Base-by-base conservation (phyloP, 1,140 invertebrate species). In the Drosophila burlai region DNA sequence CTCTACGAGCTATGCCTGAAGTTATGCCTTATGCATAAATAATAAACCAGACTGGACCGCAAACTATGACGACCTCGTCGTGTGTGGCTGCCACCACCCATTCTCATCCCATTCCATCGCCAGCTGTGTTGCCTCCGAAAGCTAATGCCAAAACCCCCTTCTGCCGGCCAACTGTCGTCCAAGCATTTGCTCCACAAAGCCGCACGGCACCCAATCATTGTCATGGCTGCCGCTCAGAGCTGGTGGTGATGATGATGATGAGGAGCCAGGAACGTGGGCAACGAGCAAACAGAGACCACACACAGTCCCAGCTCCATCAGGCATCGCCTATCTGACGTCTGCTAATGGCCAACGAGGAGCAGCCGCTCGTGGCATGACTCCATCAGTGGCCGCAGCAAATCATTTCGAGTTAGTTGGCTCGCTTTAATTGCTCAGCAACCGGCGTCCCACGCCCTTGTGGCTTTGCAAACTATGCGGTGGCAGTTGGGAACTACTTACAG, bases 21-120 rank as follows among this genome's bases (percentile, higher is more conserved):
- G 54, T 65, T 72, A 54, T 64, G 83, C 60, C 50, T 31, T 54
- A 71, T 83, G 76, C 83, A 86, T 87, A 87, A 87, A 87, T 87
- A 85, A 87, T 83, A 81, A 74, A 63, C 68, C 76, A 58, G 55
- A 67, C 76, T 18, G 58, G 43, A 73, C 50, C 52, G 49, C 45
- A 60, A 62, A 58, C 43, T 50, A 55, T 34, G 45, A 68, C 47
- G 61, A 68, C 66, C 66, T 62, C 84, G 29, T 52, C 29, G n/a
- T 78, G 18, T 59, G 63, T 29, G 64, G 76, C 63, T 66, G 59
- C 60, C 62, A 42, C 43, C 50, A 16, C 47, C 45, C 64, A 49
- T 68, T 78, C 61, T 24, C 55, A 50, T 58, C 43, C 47, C 24
- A 47, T 26, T 10, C 10, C 26, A 50, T 18, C 49, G 74, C 77